Base-by-base conservation (phyloP, 2,113 vertebrate genomes). In the Hippocampus barbouri region DNA sequence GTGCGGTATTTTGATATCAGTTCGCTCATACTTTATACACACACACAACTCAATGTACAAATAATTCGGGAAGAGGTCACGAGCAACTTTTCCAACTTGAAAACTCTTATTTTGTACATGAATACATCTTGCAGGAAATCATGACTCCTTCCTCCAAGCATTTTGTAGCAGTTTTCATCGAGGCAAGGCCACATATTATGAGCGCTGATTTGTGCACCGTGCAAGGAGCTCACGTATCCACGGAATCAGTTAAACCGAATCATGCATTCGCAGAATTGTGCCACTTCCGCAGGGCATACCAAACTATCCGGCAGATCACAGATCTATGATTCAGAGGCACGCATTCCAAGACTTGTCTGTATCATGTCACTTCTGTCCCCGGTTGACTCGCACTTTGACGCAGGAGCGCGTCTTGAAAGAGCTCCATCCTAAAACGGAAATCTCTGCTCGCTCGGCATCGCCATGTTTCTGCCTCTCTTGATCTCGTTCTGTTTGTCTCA, bases 401-500 rank as follows among this genome's bases (percentile, higher is more conserved):
- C 61, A 60, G 27, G 34, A 75, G 34, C 51, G 27, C 67, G 51
- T 66, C 76, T 63, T n/a, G 75, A 79, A 69, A 63, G 67, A 80
- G 45, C 56, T 66, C 60, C 74, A 73, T 68, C 56, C 68, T 77
- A 34, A 68, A 59, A 5, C 45, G 40, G 49, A 66, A 49, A 45
- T 59, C 41, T 25, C 21, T 47, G 12, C 64, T 27, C 64, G 25
- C n/a, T 25, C 23, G 6, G 25, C 20, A 8, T 71, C 68, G 59
- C 47, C 51, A 57, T 73, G 63, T 66, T 64, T 73, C 79, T 66
- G 66, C 70, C 69, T 80, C 21, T 57, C 43, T 49, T 73, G 63
- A 75, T 79, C 49, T 66, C 59, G 57, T 54, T 68, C 40, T 57
- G 69, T 85, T 82, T 82, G 75, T 77, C 79, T 76, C 62, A 51